A percentile compares a stretch with the other conserved stretches of the same genome.
Evolutionary conservation across 2,888 invertebrate species (phyloP).

Genomic region (Scaptomyza flava): DNA sequence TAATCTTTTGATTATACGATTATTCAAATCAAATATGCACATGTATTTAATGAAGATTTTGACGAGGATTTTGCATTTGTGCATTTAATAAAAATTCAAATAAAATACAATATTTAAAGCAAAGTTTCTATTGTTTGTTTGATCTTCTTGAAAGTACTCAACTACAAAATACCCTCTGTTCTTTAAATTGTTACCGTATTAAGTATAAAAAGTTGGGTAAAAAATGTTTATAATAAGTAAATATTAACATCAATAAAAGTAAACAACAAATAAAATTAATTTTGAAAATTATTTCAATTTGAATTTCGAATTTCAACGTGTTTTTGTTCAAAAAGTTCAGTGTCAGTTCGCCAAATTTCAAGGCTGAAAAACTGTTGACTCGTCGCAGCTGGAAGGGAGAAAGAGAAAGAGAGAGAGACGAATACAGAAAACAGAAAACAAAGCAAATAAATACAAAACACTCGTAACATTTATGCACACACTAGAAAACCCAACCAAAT

Average conservation of each 20-base stretch:
- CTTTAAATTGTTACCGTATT: background rate
- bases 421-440: conserved; percentile 13
- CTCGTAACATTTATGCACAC: background rate
- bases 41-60: conserved; percentile 8
- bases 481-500: conserved; percentile 35
- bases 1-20: background rate
- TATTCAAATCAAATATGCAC: conserved; percentile 5
- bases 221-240: background rate
- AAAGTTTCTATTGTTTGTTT: background rate
- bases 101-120: conserved; percentile 20
- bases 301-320: conserved; percentile 58
- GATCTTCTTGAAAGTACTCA: background rate
- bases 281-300: conserved; percentile 79
- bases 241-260: no score
- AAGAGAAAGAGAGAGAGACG: background rate
- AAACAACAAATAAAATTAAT: conserved; percentile 40
- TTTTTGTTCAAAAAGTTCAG: conserved; percentile 61
- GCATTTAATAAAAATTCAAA: conserved; percentile 56
- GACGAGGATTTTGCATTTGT: conserved; percentile 34
- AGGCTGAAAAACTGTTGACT: conserved; percentile 56
- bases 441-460: conserved; percentile 16
- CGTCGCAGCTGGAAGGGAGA: conserved; percentile 6
- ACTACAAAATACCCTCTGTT: conserved; percentile 5
- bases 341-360: conserved; percentile 72
- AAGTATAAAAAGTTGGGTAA: no score